These are phyloP conservation scores for Copidosoma floridanum DNA, from an alignment of 1,140 invertebrate species.

Conservation along the genomic window DNA sequence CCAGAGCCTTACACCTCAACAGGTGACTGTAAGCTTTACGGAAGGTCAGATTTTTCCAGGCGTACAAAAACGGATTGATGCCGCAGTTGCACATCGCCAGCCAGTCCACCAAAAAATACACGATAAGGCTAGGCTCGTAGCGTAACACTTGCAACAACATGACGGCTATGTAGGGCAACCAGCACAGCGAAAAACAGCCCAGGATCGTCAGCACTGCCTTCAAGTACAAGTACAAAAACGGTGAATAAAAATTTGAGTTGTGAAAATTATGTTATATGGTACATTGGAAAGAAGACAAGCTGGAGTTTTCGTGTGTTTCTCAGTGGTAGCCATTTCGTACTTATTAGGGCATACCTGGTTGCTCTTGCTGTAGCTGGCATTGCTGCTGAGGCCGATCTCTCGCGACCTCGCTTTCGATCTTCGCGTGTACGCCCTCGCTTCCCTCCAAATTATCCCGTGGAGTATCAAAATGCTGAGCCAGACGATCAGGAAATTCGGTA, in stretches of 20 bases:
- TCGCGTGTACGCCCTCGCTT: slow-evolving; percentile 67
- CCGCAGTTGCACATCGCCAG: slow-evolving; percentile 73
- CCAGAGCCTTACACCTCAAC: slow-evolving; percentile 63
- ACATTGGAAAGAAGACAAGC: no score
- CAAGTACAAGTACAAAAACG: slow-evolving; percentile 39
- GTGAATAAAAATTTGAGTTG: neutral
- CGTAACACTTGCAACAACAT: slow-evolving; percentile 63
- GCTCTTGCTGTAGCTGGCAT: slow-evolving; percentile 65
- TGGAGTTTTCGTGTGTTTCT: no score
- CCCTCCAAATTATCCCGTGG: slow-evolving; percentile 74
- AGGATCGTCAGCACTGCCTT: slow-evolving; percentile 73
- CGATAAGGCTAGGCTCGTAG: slow-evolving; percentile 51
- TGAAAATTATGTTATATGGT: no score
- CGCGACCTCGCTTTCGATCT: slow-evolving; percentile 65
- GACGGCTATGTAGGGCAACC: slow-evolving; percentile 72
- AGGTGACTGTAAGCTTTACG: slow-evolving; percentile 66
- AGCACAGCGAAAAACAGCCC: slow-evolving; percentile 73
- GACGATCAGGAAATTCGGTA: slow-evolving; percentile 66
- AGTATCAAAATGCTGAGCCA: slow-evolving; percentile 71
- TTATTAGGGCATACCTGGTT: no score
- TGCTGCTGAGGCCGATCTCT: slow-evolving; percentile 29
- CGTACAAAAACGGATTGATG: slow-evolving; percentile 77
- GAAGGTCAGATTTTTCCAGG: slow-evolving; percentile 77
- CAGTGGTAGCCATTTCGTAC: no score
- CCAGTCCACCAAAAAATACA: slow-evolving; percentile 69